Evolutionary conservation across 2,888 invertebrate species (phyloP).

Genomic region (Lordiphosa fenestrarum): DNA sequence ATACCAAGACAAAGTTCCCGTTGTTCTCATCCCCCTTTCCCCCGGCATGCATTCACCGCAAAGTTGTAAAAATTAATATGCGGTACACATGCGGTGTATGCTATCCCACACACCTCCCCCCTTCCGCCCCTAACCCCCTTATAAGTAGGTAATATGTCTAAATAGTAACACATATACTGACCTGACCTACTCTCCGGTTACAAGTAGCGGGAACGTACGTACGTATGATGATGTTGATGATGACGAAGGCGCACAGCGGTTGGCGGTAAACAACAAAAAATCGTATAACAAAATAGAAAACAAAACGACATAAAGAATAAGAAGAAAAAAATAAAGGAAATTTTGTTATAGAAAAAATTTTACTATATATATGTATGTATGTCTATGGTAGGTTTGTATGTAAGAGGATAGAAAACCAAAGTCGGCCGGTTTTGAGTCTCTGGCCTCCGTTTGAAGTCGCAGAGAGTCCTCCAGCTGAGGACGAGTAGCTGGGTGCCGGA

Average conservation of each 20-base stretch:
- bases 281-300: slow-evolving; percentile 17
- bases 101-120: too few relatives aligned
- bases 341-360: slow-evolving; percentile 48
- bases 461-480: slow-evolving; percentile 21
- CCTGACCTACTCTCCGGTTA: slow-evolving; percentile 70
- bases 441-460: slow-evolving; percentile 63
- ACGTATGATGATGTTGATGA: slow-evolving; percentile 27
- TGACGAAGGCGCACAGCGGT: slow-evolving; percentile 52
- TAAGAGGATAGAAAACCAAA: slow-evolving; percentile 10
- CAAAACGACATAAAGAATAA: slow-evolving; percentile 25
- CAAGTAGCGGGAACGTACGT: slow-evolving; percentile 17
- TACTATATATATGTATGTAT: slow-evolving; percentile 13
- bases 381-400: not conserved
- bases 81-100: slow-evolving; percentile 1
- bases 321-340: slow-evolving; percentile 28
- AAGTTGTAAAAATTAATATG: slow-evolving; percentile 5
- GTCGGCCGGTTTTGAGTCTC: slow-evolving; percentile 2
- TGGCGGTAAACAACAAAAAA: slow-evolving; percentile 34
- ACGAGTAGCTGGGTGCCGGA: slow-evolving; percentile 30
- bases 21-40: too few relatives aligned
- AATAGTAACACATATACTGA: slow-evolving; percentile 60
- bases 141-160: slow-evolving; percentile 41
- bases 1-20: too few relatives aligned
- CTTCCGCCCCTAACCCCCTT: slow-evolving; percentile 1
- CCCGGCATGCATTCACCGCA: too few relatives aligned